Base-by-base conservation (phyloP, 2,888 invertebrate species). In the Omphaloscelis lunosa region DNA sequence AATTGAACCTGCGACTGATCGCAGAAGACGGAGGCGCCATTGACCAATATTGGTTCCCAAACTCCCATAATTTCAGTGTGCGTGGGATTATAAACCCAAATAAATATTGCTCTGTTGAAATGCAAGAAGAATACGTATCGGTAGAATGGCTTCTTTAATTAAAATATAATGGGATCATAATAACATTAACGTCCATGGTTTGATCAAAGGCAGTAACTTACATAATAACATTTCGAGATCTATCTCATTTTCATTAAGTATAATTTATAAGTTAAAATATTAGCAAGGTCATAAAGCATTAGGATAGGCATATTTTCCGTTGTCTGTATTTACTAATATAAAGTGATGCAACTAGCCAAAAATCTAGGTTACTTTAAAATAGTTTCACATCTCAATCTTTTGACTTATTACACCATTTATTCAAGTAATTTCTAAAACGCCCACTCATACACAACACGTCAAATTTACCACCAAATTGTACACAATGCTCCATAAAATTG, bases 401-500 rank as follows among this genome's bases (percentile, higher is more conserved):
- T 34, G 23, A 75, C 20, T 59, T 58, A 85, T 63, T 59, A 70
- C 27, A 65, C 20, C 39, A 29, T 41, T 2, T 34, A 41, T 39
- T 29, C 7, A 51, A 63, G 34, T n/a, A 29, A 82, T 72, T 20
- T 27, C 34, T 58, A 72, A 45, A 72, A 70, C 84, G 48, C 86
- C 84, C n/a, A 77, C 83, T 48, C 70, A 71, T 63, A 66, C 62
- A 23, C 27, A 27, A 15, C 41, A 67, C 45, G 39, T 72, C 62
- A 70, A 63, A 70, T 65, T 15, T 56, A 6, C 29, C 39, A 7
- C 27, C 51, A 72, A 69, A 80, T 79, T 75, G 76, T n/a, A 71
- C 41, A 72, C 75, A 84, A 81, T 82, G 45, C 66, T 45, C 73
- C 62, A 77, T 85, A 76, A 83, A 84, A 85, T 84, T 80, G 72